Evolutionary conservation across 2,113 vertebrate genomes (phyloP), one percentile per base, ranked within the genome.

Genomic region (Anarrhichthys ocellatus): DNA sequence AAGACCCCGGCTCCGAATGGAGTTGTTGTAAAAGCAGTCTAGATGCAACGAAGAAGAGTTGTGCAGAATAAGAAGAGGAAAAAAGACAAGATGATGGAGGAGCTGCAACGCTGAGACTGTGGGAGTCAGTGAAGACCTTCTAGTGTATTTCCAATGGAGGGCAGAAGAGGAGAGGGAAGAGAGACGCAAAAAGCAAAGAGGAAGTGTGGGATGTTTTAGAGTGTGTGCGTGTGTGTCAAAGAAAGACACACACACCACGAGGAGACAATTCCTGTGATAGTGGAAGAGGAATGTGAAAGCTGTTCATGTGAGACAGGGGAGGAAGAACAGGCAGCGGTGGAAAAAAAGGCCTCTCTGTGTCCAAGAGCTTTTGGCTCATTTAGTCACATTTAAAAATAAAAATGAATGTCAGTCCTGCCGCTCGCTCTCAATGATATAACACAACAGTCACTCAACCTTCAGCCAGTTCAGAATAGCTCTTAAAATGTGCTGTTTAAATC

Each of bases 141-240:
- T 85, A 86, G 82, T 71, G 18, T 92, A 81, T 91, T 93, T 96
- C 94, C 94, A 91, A 93, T 89, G 95, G 94, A 92, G 94, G 88
- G 94, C 95, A 96, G 96, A 88, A 95, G 95, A 96, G 94, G 92
- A 94, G 92, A 95, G 94, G 93, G 86, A 92, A 88, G 89, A 82
- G 71, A 73, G 61, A 82, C 24, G 76, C 75, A 40, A 10, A 59
- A 73, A 50, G 52, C 72, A 61, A 29, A 76, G 48, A 84, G 86
- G 76, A 86, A 74, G 85, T 77, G 71, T 77, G 77, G 17, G 69
- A 36, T 22, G 64, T 75, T 34, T 73, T 73, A 18, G 73, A 72
- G 68, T 76, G 64, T 62, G 63, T 62, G 62, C 8, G 58, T 65
- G 68, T 17, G 65, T 40, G 36, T 46, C 27, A 59, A 32, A 38